Evolutionary conservation across 2,113 vertebrate species (phyloP).

Genomic region (Mus pahari): DNA sequence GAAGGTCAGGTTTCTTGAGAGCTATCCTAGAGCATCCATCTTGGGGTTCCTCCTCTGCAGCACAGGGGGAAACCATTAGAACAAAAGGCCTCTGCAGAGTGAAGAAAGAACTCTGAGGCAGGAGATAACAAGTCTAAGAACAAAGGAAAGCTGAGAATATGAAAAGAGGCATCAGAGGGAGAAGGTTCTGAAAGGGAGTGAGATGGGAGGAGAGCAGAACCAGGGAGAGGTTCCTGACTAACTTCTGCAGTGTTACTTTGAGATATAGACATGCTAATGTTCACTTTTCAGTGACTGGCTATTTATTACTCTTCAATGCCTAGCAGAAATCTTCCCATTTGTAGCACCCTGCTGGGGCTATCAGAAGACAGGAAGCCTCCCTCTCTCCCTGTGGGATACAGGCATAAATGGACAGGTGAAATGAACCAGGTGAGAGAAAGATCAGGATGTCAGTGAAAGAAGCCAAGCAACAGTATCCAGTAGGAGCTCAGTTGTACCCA

Average conservation of each 20-base stretch:
- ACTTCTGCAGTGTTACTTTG: neutral
- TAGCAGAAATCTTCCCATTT: neutral
- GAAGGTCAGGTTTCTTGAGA: neutral
- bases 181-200: neutral
- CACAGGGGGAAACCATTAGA: neutral
- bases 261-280: neutral
- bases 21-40: neutral
- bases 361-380: neutral
- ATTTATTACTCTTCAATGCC: neutral
- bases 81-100: neutral
- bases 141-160: neutral
- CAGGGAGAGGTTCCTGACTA: neutral
- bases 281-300: neutral
- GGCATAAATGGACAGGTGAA: neutral
- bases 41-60: neutral
- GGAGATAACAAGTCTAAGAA: neutral
- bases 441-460: neutral
- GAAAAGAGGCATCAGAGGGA: neutral
- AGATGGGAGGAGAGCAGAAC: no score
- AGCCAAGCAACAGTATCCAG: neutral
- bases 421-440: neutral
- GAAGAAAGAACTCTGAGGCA: neutral
- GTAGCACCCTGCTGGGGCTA: neutral
- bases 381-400: neutral
- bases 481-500: neutral